phyloP scores from a whole-genome alignment of 2,113 vertebrate genomes.

The Onychorhynchus coronatus region DNA sequence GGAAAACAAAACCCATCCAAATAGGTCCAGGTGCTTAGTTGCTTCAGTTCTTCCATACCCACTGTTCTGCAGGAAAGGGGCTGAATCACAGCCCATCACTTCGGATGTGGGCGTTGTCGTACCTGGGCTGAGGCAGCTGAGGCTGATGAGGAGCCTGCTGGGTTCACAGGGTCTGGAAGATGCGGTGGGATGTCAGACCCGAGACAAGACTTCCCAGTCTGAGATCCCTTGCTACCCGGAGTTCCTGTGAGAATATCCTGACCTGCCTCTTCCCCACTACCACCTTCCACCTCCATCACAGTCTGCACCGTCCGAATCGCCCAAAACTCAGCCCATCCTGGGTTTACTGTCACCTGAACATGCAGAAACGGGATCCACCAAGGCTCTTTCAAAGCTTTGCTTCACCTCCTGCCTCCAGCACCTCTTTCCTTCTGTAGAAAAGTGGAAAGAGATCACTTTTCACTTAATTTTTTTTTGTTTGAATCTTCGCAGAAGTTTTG shows the following conservation, averaged over 20 bases:
- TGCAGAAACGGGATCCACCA: rapidly evolving
- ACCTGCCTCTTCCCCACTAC: neutral
- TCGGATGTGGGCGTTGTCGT: neutral
- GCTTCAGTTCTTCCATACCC: neutral
- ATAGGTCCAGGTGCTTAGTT: neutral
- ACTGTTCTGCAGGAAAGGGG: neutral
- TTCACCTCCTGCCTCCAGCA: neutral
- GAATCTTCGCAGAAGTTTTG: neutral
- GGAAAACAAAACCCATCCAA: neutral
- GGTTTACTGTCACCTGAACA: neutral
- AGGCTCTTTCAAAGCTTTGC: neutral
- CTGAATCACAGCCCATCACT: neutral
- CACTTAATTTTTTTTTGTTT: neutral
- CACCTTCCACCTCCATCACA: neutral
- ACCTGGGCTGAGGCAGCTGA: neutral
- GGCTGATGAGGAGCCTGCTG: neutral
- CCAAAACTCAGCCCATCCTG: neutral
- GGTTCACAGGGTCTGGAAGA: neutral
- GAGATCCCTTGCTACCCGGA: neutral
- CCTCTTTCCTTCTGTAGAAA: neutral
- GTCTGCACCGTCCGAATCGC: neutral
- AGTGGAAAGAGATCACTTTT: rapidly evolving
- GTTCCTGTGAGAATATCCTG: neutral
- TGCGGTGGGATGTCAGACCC: neutral
- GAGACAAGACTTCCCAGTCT: neutral